Evolutionary conservation across 2,888 invertebrate species (phyloP).

Genomic region (Cephus pygmeus): DNA sequence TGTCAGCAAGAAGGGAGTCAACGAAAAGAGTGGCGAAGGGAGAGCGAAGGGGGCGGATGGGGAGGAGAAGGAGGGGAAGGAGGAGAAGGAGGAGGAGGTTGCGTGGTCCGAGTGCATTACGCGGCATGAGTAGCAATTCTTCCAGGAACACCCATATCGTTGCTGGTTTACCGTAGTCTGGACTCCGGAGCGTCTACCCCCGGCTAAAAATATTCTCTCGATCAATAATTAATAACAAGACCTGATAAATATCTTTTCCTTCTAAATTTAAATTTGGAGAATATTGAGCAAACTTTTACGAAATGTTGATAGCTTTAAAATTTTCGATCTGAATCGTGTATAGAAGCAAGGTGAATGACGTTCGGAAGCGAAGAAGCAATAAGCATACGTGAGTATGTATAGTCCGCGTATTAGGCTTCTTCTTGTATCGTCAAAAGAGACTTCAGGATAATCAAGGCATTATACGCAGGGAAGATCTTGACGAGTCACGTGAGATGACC

Average conservation of each 20-base stretch:
- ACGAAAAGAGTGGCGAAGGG: neutral
- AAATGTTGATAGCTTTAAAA: no score
- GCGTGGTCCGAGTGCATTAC: constrained; percentile 36
- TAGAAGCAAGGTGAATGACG: neutral
- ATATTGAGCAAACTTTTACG: no score
- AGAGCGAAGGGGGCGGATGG: constrained; percentile 21
- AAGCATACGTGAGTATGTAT: no score
- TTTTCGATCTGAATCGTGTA: no score
- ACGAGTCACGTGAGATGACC: constrained; percentile 18
- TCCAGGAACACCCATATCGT: constrained; percentile 53
- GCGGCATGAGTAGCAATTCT: constrained; percentile 52
- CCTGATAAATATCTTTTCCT: no score
- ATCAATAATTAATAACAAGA: no score
- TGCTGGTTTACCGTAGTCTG: no score
- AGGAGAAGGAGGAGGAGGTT: constrained; percentile 37
- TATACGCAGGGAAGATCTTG: constrained; percentile 13
- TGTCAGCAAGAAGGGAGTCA: no score
- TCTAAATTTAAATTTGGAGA: no score
- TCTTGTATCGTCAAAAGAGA: constrained; percentile 8
- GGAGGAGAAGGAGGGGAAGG: constrained; percentile 23
- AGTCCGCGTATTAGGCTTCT: neutral
- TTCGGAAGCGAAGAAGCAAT: constrained; percentile 12
- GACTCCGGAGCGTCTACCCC: no score
- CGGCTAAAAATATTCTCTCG: no score
- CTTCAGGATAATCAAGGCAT: constrained; percentile 21